Evolutionary conservation across 2,113 vertebrate genomes (phyloP).

Genomic region (Sterna hirundo): DNA sequence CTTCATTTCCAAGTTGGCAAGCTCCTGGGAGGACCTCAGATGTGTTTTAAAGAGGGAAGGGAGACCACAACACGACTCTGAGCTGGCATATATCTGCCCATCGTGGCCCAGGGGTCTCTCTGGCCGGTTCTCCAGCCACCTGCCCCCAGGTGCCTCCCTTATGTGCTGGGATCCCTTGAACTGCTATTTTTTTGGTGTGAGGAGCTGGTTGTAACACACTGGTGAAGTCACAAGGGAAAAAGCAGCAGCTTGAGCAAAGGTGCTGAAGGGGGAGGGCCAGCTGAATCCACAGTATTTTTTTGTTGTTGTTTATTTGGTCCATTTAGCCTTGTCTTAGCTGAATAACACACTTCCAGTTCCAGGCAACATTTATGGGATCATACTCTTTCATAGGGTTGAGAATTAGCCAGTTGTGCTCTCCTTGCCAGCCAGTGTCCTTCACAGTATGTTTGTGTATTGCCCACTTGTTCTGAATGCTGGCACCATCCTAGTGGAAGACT

Average conservation of each 20-base stretch:
- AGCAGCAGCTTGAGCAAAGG: neutral
- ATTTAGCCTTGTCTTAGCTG: neutral
- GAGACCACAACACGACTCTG: neutral
- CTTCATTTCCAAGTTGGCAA: neutral
- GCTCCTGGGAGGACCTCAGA: neutral
- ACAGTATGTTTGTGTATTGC: neutral
- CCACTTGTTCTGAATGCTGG: neutral
- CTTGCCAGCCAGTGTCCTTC: neutral
- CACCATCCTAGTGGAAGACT: neutral
- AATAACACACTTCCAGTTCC: neutral
- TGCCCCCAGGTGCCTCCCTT: neutral
- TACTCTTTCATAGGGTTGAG: neutral
- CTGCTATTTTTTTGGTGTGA: neutral
- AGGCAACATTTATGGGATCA: neutral
- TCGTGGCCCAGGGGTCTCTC: neutral
- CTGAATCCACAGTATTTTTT: neutral
- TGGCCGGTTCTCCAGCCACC: neutral
- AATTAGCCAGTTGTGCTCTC: neutral
- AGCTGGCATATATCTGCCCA: accelerated
- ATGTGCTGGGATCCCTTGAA: neutral
- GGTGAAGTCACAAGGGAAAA: neutral
- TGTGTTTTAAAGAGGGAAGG: neutral
- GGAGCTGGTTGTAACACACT: neutral
- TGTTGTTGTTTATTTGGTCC: neutral
- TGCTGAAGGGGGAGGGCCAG: neutral